Percentiles rank a stretch among this genome's conserved stretches.
These are phyloP conservation scores for Diplodus sargus DNA, from an alignment of 2,797 vertebrate genomes.

Conservation along the genomic window DNA sequence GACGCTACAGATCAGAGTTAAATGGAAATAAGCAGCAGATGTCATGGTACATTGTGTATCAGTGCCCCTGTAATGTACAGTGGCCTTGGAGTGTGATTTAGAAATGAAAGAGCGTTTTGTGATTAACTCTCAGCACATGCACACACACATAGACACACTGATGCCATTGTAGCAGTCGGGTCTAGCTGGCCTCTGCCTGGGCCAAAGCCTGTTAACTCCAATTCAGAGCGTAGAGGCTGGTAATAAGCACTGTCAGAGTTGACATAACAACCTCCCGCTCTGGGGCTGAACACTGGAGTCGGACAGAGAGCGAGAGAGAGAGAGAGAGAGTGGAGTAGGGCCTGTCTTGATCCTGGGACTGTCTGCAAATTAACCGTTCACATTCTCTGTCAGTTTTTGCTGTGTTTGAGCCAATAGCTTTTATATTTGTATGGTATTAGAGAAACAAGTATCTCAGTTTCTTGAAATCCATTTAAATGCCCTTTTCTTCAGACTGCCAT, in stretches of 20 bases:
- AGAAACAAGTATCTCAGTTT: background rate
- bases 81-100: constrained; percentile 57
- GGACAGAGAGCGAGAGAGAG: constrained; percentile 7
- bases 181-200: constrained; percentile 56
- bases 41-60: constrained; percentile 45
- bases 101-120: constrained; percentile 60
- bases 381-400: background rate
- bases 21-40: constrained; percentile 46
- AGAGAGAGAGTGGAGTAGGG: background rate
- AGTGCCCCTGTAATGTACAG: constrained; percentile 45
- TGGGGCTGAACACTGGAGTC: constrained; percentile 47
- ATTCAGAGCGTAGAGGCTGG: constrained; percentile 62
- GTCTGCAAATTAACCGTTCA: constrained; percentile 16
- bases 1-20: constrained; percentile 25
- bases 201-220: constrained; percentile 74
- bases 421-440: constrained; percentile 1
- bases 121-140: constrained; percentile 47
- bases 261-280: constrained; percentile 68
- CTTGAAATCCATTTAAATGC: constrained; percentile 1
- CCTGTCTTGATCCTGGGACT: constrained; percentile 17
- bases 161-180: constrained; percentile 64
- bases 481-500: background rate
- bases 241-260: constrained; percentile 76
- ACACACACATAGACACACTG: constrained; percentile 29
- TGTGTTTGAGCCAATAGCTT: background rate